Percentiles rank a stretch among this genome's conserved stretches.
Conservation (phyloP, 2,888 invertebrate species). For the Oeneis ivallda region DNA sequence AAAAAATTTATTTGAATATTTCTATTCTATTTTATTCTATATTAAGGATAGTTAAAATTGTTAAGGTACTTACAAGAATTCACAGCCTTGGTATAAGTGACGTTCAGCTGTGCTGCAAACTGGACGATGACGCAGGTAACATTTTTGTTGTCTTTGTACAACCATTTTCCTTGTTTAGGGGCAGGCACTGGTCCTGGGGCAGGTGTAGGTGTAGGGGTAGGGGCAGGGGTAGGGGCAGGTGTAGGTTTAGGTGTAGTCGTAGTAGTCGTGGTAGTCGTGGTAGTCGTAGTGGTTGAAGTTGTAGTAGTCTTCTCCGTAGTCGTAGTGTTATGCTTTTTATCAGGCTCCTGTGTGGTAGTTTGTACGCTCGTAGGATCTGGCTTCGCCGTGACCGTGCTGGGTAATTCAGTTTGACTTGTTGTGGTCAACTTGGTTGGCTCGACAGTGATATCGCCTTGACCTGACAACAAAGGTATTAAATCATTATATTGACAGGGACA, state of each 20-base stretch:
- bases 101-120: constrained; percentile 85
- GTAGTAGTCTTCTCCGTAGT: constrained; percentile 5
- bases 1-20: too few species aligned
- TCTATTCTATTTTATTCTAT: too few species aligned
- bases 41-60: constrained; percentile 8
- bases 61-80: constrained; percentile 55
- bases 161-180: constrained; percentile 63
- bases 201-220: constrained; percentile 64
- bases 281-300: constrained; percentile 36
- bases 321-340: background rate
- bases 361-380: background rate
- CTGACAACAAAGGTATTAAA: constrained; percentile 33
- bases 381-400: background rate
- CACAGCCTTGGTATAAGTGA: constrained; percentile 70
- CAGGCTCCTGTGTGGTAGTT: background rate
- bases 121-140: constrained; percentile 84
- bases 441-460: constrained; percentile 43
- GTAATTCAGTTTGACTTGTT: background rate
- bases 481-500: background rate
- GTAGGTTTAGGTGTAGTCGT: constrained; percentile 42
- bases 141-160: constrained; percentile 58
- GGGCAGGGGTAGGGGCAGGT: constrained; percentile 62
- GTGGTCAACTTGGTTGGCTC: constrained; percentile 42
- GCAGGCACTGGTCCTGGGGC: constrained; percentile 56
- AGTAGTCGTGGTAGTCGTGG: constrained; percentile 46